Conservation (phyloP, 2,888 invertebrate species). For the Synergus umbraculus region DNA sequence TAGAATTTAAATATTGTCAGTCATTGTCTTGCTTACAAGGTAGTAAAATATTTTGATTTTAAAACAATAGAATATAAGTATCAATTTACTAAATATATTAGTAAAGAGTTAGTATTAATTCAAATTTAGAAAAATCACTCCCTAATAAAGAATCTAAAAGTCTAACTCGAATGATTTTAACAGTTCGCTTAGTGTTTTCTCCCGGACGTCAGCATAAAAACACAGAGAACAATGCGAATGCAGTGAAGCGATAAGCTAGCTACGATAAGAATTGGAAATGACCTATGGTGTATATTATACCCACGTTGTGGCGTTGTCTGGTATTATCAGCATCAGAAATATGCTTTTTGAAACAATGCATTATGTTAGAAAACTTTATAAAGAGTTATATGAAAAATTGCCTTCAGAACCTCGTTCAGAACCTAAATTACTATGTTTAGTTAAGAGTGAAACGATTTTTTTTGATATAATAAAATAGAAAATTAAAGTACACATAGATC, state of each 20-base stretch:
- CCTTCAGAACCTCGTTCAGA: no score
- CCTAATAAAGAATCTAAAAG: no score
- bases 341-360: no score
- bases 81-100: no score
- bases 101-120: background rate
- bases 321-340: background rate
- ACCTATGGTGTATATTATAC: background rate
- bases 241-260: conserved; percentile 20
- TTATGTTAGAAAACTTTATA: no score
- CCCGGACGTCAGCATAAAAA: conserved; percentile 5
- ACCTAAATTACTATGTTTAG: no score
- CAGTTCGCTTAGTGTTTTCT: background rate
- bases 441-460: no score
- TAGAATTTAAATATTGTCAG: background rate
- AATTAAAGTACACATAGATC: no score
- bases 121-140: background rate
- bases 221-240: conserved; percentile 28
- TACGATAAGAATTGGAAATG: conserved; percentile 24
- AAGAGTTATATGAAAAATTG: no score
- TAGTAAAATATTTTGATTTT: background rate
- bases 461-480: no score
- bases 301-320: background rate
- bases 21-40: background rate
- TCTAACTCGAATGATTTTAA: background rate
- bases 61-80: background rate